Percentiles rank a stretch among this genome's conserved stretches.
These are phyloP conservation scores for Crotophaga sulcirostris DNA, from an alignment of 2,113 vertebrate genomes.

Conservation along the genomic window DNA sequence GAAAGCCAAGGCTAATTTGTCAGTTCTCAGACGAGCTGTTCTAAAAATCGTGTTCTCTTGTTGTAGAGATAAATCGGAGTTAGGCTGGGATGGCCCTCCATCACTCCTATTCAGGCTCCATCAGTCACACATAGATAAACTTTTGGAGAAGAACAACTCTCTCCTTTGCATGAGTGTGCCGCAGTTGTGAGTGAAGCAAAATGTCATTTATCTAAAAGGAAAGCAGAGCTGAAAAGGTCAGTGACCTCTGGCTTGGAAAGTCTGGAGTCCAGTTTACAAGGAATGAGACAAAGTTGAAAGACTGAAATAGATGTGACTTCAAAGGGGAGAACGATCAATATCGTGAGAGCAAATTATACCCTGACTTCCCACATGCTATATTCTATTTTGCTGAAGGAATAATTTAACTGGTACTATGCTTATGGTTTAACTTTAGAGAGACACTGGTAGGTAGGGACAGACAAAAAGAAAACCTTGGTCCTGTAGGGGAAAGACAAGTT, in stretches of 20 bases:
- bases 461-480: neutral
- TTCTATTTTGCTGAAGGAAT: neutral
- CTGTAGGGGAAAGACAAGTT: neutral
- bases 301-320: neutral
- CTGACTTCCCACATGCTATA: neutral
- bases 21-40: neutral
- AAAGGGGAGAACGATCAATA: neutral
- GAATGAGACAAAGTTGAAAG: neutral
- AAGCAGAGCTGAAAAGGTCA: constrained; percentile 23
- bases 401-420: neutral
- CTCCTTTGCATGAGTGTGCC: neutral
- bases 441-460: neutral
- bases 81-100: neutral
- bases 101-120: neutral
- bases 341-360: neutral
- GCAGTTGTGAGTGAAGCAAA: neutral
- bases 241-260: neutral
- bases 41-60: neutral
- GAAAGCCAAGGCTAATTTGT: constrained; percentile 19
- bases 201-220: neutral
- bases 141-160: neutral
- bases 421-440: neutral
- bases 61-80: neutral
- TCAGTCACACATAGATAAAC: neutral
- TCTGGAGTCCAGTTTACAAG: constrained; percentile 3